Evolutionary conservation across 2,797 vertebrate genomes (phyloP), one percentile per base, ranked within the genome.

Genomic region (Botia almorhae): DNA sequence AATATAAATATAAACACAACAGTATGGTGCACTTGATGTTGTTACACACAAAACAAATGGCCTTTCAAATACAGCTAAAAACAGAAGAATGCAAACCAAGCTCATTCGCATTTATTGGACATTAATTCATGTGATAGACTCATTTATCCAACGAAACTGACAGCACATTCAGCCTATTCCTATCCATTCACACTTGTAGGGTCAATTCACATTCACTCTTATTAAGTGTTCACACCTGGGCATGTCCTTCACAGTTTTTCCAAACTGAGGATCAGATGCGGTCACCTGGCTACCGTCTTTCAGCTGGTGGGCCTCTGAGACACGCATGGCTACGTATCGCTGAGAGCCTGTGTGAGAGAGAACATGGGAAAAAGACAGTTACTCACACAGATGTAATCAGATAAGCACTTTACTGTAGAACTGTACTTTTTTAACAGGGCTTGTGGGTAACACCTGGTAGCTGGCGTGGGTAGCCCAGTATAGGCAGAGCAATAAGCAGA

Each of bases 211-310:
- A 29, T 19, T 26, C 33, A 17, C 5, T 23, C 19, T 0, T 0
- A 17, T 7, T 21, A 1, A 33, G 50, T 60, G 13, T 17, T 60
- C 91, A 90, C 91, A 98, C 97, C 94, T 94, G 60, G 97, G 97
- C 90, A 99, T 92, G 87, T 98, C 97, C 87, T 95, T 95, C 70
- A 96, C 90, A 0, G 96, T 96, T 84, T 95, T 98, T 71, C 97
- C 96, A 61, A 98, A 98, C 88, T 96, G 93, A 0, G 96, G 96
- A 88, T 94, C 95, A 0, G 91, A 89, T 0, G 93, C 93, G 0
- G 91, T 93, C 33, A 85, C 80, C 60, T 93, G 94, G 83, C 93
- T 89, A 2, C 93, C 90, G 0, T 96, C 95, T 80, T 96, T 97
- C 0, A 96, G 84, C 87, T 96, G 97, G 86, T 96, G 95, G 8